Evolutionary conservation across 2,888 invertebrate species (phyloP).

Genomic region (Eupithecia abbreviata): DNA sequence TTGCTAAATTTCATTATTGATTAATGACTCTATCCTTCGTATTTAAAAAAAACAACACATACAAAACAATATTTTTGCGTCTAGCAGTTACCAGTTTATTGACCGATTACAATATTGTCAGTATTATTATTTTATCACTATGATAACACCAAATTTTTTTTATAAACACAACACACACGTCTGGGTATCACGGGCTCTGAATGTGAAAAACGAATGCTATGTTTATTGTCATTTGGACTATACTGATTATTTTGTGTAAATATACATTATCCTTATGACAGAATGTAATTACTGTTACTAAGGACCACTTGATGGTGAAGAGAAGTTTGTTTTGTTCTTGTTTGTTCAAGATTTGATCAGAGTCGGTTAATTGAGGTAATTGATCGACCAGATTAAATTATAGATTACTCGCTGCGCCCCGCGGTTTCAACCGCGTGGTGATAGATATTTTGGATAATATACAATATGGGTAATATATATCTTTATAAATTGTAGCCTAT

Average conservation of each 20-base stretch:
- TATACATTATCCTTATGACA: conserved; percentile 19
- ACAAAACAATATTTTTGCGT: not conserved
- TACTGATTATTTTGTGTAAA: conserved; percentile 21
- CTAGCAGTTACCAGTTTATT: not conserved
- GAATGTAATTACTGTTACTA: not conserved
- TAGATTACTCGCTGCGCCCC: no score
- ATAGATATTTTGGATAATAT: no score
- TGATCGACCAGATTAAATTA: not conserved
- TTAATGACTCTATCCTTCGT: not conserved
- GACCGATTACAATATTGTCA: not conserved
- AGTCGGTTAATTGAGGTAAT: not conserved
- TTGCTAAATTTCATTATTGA: not conserved
- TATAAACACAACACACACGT: conserved; percentile 15
- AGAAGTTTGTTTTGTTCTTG: not conserved
- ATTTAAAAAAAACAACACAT: not conserved
- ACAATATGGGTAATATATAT: no score
- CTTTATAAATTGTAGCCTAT: no score
- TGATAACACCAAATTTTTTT: not conserved
- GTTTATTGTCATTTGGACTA: conserved; percentile 27
- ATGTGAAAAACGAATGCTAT: conserved; percentile 17
- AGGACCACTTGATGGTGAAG: not conserved
- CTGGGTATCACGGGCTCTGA: conserved; percentile 20
- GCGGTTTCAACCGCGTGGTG: no score
- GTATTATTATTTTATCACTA: not conserved
- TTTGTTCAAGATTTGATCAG: not conserved